Evolutionary conservation across 2,797 vertebrate genomes (phyloP).

Genomic region (Melopsittacus undulatus): DNA sequence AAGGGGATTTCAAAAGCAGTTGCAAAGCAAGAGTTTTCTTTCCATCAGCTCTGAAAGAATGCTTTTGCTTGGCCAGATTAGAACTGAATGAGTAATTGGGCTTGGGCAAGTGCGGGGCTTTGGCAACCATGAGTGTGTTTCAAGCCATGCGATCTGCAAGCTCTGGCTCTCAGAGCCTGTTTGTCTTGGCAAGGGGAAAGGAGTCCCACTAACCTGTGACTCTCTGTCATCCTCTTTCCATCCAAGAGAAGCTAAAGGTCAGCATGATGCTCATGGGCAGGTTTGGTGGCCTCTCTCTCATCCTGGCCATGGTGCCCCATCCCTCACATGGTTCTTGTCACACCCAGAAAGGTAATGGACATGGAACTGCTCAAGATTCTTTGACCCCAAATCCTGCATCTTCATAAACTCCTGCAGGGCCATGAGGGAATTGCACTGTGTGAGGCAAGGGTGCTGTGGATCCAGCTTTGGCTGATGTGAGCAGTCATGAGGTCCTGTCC

Average conservation of each 20-base stretch:
- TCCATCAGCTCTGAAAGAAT: neutral
- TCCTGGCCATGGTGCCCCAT: neutral
- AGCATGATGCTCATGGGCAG: neutral
- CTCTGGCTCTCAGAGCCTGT: neutral
- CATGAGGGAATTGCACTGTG: fast-evolving
- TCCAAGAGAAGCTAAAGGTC: neutral
- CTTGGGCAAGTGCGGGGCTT: constrained; percentile 1
- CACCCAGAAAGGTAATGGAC: neutral
- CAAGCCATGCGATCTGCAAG: neutral
- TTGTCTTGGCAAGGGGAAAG: constrained; percentile 24
- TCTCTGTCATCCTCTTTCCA: neutral
- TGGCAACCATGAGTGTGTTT: constrained; percentile 33
- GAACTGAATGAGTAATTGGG: neutral
- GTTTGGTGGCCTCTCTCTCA: neutral
- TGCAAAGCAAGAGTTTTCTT: neutral
- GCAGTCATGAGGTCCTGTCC: neutral
- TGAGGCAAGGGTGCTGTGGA: neutral
- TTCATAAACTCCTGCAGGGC: neutral
- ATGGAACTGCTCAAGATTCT: neutral
- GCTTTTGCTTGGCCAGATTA: constrained; percentile 25
- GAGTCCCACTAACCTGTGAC: neutral
- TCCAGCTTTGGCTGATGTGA: constrained; percentile 18
- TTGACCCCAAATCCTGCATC: neutral
- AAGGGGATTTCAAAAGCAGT: constrained; percentile 6
- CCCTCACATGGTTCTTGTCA: neutral